Conservation (phyloP, 2,888 invertebrate genomes). For the Synergus umbraculus region DNA sequence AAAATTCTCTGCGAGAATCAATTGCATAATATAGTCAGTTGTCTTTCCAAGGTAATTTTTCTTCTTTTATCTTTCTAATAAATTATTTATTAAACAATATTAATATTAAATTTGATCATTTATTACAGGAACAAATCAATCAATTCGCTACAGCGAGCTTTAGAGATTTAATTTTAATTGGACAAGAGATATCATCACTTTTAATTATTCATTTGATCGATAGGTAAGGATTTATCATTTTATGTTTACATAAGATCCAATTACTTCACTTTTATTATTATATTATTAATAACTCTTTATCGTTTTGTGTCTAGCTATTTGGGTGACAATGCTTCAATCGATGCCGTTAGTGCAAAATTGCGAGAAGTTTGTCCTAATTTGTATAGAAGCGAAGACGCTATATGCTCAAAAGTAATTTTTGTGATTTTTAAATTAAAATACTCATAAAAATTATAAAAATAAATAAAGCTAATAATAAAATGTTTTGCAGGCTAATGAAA, state of each 20-base stretch:
- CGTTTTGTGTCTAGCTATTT: conserved; percentile 83
- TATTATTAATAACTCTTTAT: not conserved
- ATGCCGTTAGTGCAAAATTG: conserved; percentile 91
- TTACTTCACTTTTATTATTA: conserved; percentile 30
- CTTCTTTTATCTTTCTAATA: not conserved
- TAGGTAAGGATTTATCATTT: conserved; percentile 75
- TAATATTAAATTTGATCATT: conserved; percentile 42
- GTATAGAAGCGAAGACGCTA: conserved; percentile 96
- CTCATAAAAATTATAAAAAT: not conserved
- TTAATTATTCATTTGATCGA: conserved; percentile 92
- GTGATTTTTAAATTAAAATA: conserved; percentile 33
- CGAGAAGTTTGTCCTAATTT: conserved; percentile 95
- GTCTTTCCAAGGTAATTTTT: conserved; percentile 79
- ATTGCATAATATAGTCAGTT: conserved; percentile 87
- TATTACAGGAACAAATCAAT: conserved; percentile 79
- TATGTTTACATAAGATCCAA: conserved; percentile 20
- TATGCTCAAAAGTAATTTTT: conserved; percentile 89
- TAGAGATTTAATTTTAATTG: conserved; percentile 87
- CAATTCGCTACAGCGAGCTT: conserved; percentile 81
- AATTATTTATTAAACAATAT: not conserved
- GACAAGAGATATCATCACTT: conserved; percentile 86
- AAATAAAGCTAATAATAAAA: conserved; percentile 5
- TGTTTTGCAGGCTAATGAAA: conserved; percentile 87
- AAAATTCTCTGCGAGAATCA: conserved; percentile 95
- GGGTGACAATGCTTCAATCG: conserved; percentile 96